phyloP scores from a whole-genome alignment of 2,888 invertebrate genomes.

The Cephus pulcher region DNA sequence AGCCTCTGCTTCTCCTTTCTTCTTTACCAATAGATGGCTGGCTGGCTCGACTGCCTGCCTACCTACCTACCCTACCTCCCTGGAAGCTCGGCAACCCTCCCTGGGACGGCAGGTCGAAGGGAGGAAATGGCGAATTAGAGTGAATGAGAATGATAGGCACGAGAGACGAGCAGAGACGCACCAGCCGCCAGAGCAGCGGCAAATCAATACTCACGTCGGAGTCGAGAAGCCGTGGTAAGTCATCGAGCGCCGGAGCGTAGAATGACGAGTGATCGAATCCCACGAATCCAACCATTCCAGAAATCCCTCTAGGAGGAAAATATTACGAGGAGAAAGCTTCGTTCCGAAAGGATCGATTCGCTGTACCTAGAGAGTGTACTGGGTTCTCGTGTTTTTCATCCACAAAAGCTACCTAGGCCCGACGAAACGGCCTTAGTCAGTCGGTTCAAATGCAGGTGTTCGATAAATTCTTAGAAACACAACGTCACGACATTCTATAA shows the following conservation, averaged over 20 bases:
- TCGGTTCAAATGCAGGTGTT: neutral
- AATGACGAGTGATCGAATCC: constrained; percentile 6
- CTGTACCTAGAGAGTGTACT: neutral
- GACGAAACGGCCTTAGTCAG: neutral
- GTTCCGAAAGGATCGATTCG: neutral
- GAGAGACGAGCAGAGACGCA: constrained; percentile 30
- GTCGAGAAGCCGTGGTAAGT: constrained; percentile 31
- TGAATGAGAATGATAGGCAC: constrained; percentile 48
- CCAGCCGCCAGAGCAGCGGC: constrained; percentile 31
- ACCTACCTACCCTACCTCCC: constrained; percentile 14
- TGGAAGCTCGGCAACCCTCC: constrained; percentile 5
- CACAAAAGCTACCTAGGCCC: neutral
- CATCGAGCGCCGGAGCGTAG: constrained; percentile 19
- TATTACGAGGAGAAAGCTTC: neutral
- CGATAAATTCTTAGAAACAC: neutral
- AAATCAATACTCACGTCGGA: constrained; percentile 52
- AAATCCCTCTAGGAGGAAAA: neutral
- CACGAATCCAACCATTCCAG: neutral
- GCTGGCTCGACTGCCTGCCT: constrained; percentile 1
- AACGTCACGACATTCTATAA: no score
- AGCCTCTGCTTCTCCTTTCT: constrained; percentile 9
- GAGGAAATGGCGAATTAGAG: constrained; percentile 52
- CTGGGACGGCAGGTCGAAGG: constrained; percentile 23
- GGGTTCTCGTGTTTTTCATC: neutral
- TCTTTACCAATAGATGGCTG: constrained; percentile 9